phyloP scores from a whole-genome alignment of 2,797 vertebrate genomes.

The Moxostoma hubbsi region DNA sequence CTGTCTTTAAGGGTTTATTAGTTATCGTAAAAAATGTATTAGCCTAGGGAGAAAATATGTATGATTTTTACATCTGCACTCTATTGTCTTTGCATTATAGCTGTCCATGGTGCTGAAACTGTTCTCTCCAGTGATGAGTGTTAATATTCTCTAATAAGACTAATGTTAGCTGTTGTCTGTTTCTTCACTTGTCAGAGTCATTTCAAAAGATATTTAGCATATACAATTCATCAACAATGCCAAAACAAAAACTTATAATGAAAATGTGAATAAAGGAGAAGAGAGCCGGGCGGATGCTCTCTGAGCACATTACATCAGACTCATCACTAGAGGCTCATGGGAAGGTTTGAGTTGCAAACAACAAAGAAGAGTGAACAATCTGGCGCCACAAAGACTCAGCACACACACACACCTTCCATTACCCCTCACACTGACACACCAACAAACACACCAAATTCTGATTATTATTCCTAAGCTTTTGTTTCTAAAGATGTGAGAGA shows the following conservation, averaged over 20 bases:
- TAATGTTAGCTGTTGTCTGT: background rate
- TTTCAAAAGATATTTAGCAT: background rate
- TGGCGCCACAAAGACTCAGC: constrained; percentile 55
- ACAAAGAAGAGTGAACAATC: constrained; percentile 58
- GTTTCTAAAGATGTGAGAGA: too few species aligned
- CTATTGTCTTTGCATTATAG: background rate
- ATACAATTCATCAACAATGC: background rate
- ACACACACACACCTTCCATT: constrained; percentile 35
- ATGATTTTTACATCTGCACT: too few species aligned
- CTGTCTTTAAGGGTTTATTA: too few species aligned
- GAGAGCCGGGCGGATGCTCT: constrained; percentile 15
- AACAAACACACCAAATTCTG: constrained; percentile 7
- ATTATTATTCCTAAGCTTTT: constrained; percentile 52
- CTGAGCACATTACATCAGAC: constrained; percentile 35
- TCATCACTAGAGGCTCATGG: constrained; percentile 54
- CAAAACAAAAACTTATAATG: background rate
- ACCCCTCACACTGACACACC: background rate
- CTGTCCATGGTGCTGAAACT: constrained; percentile 27
- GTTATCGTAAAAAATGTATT: too few species aligned
- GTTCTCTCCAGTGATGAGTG: background rate
- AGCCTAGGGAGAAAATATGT: too few species aligned
- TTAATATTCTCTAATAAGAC: background rate
- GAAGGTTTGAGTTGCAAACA: constrained; percentile 63
- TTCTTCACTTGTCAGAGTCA: constrained; percentile 3
- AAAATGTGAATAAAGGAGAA: constrained; percentile 42